phyloP scores from a whole-genome alignment of 2,797 vertebrate species.

The Sebastes trivittatus region DNA sequence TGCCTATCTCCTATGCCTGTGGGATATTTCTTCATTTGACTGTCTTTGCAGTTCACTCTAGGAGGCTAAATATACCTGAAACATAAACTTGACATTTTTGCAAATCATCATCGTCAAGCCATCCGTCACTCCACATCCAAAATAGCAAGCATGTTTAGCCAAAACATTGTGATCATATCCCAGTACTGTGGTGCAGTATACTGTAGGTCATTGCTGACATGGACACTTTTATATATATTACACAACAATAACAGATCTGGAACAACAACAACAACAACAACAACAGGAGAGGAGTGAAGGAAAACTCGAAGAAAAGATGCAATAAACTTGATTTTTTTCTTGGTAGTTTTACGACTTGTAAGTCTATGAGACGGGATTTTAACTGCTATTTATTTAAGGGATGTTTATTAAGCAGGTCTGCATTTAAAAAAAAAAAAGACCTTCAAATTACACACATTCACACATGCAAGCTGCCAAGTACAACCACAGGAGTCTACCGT shows the following conservation, averaged over 20 bases:
- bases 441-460: conserved; percentile 56
- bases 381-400: conserved; percentile 20
- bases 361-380: neutral
- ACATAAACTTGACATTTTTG: conserved; percentile 51
- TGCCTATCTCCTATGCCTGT: neutral
- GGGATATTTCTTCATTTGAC: neutral
- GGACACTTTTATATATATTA: neutral
- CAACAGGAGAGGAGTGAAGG: neutral
- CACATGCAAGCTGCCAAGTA: conserved; percentile 59
- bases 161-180: conserved; percentile 36
- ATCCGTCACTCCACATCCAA: conserved; percentile 19
- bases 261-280: neutral
- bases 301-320: neutral
- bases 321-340: neutral
- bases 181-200: neutral
- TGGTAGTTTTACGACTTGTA: neutral
- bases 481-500: conserved; percentile 57
- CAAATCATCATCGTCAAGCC: conserved; percentile 4
- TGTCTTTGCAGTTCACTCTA: neutral
- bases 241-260: neutral
- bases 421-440: neutral
- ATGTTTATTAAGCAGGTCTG: conserved; percentile 38
- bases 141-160: conserved; percentile 55
- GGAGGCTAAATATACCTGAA: conserved; percentile 32
- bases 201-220: neutral